phyloP scores from a whole-genome alignment of 2,888 invertebrate species.

The Drosophila fungiperda region DNA sequence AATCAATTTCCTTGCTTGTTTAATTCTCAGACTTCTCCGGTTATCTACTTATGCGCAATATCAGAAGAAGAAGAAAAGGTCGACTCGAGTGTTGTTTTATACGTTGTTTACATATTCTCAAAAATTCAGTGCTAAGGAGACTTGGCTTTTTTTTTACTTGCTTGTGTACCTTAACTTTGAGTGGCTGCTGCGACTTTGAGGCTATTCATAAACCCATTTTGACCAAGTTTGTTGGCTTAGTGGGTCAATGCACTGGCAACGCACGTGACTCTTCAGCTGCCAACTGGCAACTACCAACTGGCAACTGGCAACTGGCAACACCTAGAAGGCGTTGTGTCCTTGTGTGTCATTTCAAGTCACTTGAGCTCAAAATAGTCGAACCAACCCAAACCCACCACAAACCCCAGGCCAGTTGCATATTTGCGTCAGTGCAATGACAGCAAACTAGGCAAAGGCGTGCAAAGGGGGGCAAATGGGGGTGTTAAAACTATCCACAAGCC shows the following conservation, averaged over 20 bases:
- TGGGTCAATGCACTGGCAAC: slow-evolving; percentile 68
- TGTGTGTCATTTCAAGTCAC: slow-evolving; percentile 76
- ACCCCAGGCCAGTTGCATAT: slow-evolving; percentile 7
- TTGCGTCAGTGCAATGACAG: slow-evolving; percentile 70
- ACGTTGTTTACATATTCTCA: slow-evolving; percentile 22
- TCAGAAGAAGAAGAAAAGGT: slow-evolving; percentile 18
- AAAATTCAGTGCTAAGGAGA: slow-evolving; percentile 9
- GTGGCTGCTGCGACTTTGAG: slow-evolving; percentile 48
- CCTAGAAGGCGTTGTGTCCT: slow-evolving; percentile 60
- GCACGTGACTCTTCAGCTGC: slow-evolving; percentile 67
- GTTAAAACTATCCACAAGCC: slow-evolving; percentile 48
- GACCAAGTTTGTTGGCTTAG: slow-evolving; percentile 48
- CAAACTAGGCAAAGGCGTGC: slow-evolving; percentile 44
- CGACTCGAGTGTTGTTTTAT: slow-evolving; percentile 8
- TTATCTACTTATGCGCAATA: slow-evolving; percentile 13
- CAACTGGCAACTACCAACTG: slow-evolving; percentile 39
- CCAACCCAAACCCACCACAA: slow-evolving; percentile 28
- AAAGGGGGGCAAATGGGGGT: background rate
- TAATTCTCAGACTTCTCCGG: slow-evolving; percentile 5
- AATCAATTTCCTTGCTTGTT: slow-evolving; percentile 27
- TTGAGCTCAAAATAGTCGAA: slow-evolving; percentile 68
- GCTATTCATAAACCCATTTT: slow-evolving; percentile 49
- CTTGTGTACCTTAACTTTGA: slow-evolving; percentile 20
- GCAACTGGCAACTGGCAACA: slow-evolving; percentile 50
- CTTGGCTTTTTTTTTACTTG: background rate